Evolutionary conservation across 2,888 invertebrate species (phyloP), one percentile per base, ranked within the genome.

Genomic region (Drymonia ruficornis): DNA sequence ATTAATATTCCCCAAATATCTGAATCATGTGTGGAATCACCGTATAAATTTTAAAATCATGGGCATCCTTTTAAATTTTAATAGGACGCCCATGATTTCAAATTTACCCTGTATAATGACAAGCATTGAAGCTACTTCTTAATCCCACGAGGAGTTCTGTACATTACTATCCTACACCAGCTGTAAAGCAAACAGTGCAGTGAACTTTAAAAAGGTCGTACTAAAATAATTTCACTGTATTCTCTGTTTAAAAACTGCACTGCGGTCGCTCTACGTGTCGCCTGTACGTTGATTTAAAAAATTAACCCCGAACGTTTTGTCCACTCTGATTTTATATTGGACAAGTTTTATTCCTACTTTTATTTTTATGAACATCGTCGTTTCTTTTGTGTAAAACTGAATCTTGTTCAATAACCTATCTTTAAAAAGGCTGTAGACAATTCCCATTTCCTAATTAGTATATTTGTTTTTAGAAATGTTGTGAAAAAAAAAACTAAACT

Each of bases 181-280:
- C 45, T 53, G 45, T 36, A 38, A 53, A 49, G 48, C 44, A 49
- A 45, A 53, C 29, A 42, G 38, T 2, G 36, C 36, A 49, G 16
- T 28, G 29, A 44, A 49, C 49, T 49, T 38, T 51, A 16, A 45
- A 50, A 45, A 51, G n/a, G 51, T 45, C 45, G 44, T 34, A 23
- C 36, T 29, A 36, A 51, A 45, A 51, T 51, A 44, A 45, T 45
- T 51, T 16, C 51, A 51, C 18, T 51, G 45, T 28, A 15, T 28
- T 38, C n/a, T 38, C 36, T 23, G 15, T 38, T 36, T 45, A 40
- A 45, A 51, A 50, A 43, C 43, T 43, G 43, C 43, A 19, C 43
- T 43, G 50, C 43, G 49, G 28, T 43, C 31, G 50, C 16, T 34
- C 31, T 50, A 23, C 36, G 51, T 44, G 44, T 38, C 45, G 45